Evolutionary conservation across 2,113 vertebrate species (phyloP), one percentile per base, ranked within the genome.

Genomic region (Australoheros scitulus): DNA sequence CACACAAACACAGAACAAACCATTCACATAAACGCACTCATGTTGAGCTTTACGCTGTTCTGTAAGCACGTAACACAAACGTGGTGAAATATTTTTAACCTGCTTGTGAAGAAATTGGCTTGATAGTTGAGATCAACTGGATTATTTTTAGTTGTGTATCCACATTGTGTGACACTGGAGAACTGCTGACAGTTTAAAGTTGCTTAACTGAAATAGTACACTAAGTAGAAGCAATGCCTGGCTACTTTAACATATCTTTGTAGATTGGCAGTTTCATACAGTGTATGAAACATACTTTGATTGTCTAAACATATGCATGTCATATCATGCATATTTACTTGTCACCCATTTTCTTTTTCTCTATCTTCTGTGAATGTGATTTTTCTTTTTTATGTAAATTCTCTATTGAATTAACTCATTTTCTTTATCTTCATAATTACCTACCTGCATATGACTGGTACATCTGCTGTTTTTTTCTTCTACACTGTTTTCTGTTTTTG

Each of bases 41-140:
- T 63, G 76, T 22, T 74, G 41, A 89, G n/a, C 24, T 38, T 50
- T 65, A 59, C 60, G 10, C 38, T 56, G 55, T 65, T 61, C 52
- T 80, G 68, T 72, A 64, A 74, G 86, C 56, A 56, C 52, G 63
- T 61, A 64, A 88, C 80, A 86, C 70, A 82, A 58, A 80, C 64
- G 84, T 89, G 92, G 92, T 83, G 94, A 95, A 94, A 94, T 94
- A 95, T 95, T 80, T 81, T 47, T 81, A 63, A 72, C 57, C 29
- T 84, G 81, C 81, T 86, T 91, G 32, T 88, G 79, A 86, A 72
- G 72, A 79, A 85, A 41, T 78, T 80, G 15, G 68, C 47, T 29
- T 79, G 32, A 84, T 80, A 80, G 78, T 87, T 87, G 41, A 81
- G 77, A 56, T 77, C 11, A 79, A 57, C 32, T 77, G 88, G 43